These are phyloP conservation scores for Digitonthophagus gazella DNA, from an alignment of 2,888 invertebrate species.

Conservation along the genomic window DNA sequence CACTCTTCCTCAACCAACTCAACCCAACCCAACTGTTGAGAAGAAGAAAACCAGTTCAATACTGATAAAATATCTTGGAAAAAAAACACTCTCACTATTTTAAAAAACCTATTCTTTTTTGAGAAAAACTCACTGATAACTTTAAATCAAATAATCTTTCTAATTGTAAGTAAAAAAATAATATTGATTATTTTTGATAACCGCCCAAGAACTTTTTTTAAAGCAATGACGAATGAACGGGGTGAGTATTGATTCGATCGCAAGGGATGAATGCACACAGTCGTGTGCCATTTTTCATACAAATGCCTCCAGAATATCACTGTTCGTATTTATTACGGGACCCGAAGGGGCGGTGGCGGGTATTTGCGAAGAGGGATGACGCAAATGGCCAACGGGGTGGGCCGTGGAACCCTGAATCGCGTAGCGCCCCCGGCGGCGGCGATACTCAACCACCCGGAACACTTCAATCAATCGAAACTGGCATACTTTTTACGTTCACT, in stretches of 20 bases:
- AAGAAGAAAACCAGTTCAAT: too few relatives aligned
- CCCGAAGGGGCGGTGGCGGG: neutral
- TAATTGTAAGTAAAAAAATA: too few relatives aligned
- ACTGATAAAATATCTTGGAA: too few relatives aligned
- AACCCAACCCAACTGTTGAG: too few relatives aligned
- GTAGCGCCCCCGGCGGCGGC: neutral
- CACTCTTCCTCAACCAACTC: too few relatives aligned
- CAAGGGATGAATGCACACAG: conserved; percentile 11
- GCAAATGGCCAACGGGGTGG: conserved; percentile 4
- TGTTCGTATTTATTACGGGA: conserved; percentile 11
- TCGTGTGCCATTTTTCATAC: conserved; percentile 16
- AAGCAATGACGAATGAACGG: neutral
- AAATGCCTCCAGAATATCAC: conserved; percentile 12
- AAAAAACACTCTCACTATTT: too few relatives aligned
- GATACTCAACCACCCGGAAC: neutral
- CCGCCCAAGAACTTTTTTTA: neutral
- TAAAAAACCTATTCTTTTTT: too few relatives aligned
- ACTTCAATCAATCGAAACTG: neutral
- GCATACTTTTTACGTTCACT: neutral
- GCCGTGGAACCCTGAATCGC: neutral
- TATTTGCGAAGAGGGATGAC: conserved; percentile 16
- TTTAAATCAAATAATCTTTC: too few relatives aligned
- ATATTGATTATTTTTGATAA: neutral
- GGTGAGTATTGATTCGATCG: conserved; percentile 8
- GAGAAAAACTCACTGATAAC: too few relatives aligned